Evolutionary conservation across 2,888 invertebrate species (phyloP), one percentile per base, ranked within the genome.

Genomic region (Perizoma affinitatum): DNA sequence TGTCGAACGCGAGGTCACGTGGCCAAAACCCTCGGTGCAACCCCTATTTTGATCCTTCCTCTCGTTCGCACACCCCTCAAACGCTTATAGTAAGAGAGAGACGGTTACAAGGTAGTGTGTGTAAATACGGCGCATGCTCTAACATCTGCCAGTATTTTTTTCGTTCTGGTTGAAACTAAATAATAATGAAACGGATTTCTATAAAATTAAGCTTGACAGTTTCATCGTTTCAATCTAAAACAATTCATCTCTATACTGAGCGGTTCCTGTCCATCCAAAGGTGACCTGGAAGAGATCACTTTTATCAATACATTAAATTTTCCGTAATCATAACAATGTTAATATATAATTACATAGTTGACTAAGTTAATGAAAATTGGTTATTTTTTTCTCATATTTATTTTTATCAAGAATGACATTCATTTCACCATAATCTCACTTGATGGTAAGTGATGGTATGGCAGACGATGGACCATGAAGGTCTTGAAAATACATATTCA

Each of bases 111-210:
- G 53, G 54, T 57, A 66, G 81, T 83, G 81, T 82, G 83, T 7
- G 80, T 81, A 71, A 73, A 56, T 74, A 48, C 77, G 79, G 81
- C 82, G 82, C 84, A 83, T 78, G 83, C 81, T 72, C 78, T 84
- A 91, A 90, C 91, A 91, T 90, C 91, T 92, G 91, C 91, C 86
- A 67, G 79, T 86, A 83, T 84, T 86, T 90, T 87, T 54, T 53
- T 64, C 84, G 75, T 80, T 80, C 75, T 36, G 80, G 83, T 81
- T 82, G 78, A 71, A 80, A 78, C 41, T 7, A 41, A 36, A 10
- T 58, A 62, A 62, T 62, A 62, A 62, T 58, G n/a, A 49, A 54
- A 51, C 43, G 35, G 41, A 54, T 46, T 58, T 54, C 11, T 51
- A 34, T 62, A 47, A n/a, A 46, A 49, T 53, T 5, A 41, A 48